Evolutionary conservation across 2,888 invertebrate genomes (phyloP).

Genomic region (Eupithecia inturbata): DNA sequence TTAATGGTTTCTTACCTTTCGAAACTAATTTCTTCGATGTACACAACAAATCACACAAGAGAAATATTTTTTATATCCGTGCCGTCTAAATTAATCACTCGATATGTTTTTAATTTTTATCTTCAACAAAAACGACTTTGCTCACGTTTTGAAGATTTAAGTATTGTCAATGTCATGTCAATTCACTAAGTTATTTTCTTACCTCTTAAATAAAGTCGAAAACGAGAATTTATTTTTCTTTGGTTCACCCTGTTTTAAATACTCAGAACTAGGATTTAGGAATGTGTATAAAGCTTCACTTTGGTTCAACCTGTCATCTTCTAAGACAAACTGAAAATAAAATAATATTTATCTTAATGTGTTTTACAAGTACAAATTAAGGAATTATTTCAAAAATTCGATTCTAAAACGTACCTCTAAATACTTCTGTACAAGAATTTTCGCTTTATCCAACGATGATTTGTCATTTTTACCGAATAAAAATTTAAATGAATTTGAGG

Average conservation of each 20-base stretch:
- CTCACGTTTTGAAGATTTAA: not conserved
- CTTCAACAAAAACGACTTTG: no score
- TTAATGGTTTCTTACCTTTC: not conserved
- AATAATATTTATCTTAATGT: slow-evolving; percentile 31
- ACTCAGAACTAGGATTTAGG: slow-evolving; percentile 95
- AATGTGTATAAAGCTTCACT: slow-evolving; percentile 96
- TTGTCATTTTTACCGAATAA: slow-evolving; percentile 92
- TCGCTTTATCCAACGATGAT: slow-evolving; percentile 91
- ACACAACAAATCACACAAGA: not conserved
- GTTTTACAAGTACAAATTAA: not conserved
- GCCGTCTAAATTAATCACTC: no score
- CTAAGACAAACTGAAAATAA: slow-evolving; percentile 89
- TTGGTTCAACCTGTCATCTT: slow-evolving; percentile 93
- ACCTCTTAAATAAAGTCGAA: slow-evolving; percentile 94
- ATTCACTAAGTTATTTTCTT: slow-evolving; percentile 41
- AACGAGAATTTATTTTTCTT: slow-evolving; percentile 95
- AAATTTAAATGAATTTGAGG: slow-evolving; percentile 91
- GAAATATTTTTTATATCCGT: not conserved
- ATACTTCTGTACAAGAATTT: slow-evolving; percentile 92
- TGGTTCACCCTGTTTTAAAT: slow-evolving; percentile 91
- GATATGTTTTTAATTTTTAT: not conserved
- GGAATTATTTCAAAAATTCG: not conserved
- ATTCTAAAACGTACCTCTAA: slow-evolving; percentile 86
- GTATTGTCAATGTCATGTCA: no score
- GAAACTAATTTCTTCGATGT: not conserved